A percentile compares a stretch with the other conserved stretches of the same genome.
Evolutionary conservation across 1,140 invertebrate species (phyloP).

Genomic region (Drosophila elegans): DNA sequence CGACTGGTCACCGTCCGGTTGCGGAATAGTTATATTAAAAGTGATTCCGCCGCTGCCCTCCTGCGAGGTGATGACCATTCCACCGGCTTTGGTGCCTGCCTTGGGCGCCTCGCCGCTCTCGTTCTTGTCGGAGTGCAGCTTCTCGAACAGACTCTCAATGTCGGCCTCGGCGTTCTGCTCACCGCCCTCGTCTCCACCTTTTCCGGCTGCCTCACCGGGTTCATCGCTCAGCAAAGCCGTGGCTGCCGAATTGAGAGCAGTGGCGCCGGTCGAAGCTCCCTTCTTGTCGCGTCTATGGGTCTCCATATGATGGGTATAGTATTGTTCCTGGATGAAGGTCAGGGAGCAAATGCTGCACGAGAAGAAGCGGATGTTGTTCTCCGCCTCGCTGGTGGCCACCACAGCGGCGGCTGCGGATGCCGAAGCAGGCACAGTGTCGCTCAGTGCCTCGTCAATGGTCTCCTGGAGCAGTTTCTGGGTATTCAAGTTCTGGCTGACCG

Average conservation of each 20-base stretch:
- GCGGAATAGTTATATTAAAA: constrained; percentile 84
- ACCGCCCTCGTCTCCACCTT: constrained; percentile 40
- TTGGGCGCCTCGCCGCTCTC: constrained; percentile 57
- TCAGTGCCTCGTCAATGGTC: constrained; percentile 83
- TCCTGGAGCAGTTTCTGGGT: constrained; percentile 84
- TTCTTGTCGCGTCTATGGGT: constrained; percentile 80
- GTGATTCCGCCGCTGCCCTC: constrained; percentile 83
- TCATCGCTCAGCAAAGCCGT: constrained; percentile 76
- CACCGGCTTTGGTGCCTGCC: constrained; percentile 44
- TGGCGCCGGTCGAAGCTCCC: constrained; percentile 31
- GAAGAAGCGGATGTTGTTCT: constrained; percentile 83
- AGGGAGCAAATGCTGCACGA: constrained; percentile 84
- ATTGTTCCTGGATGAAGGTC: constrained; percentile 84
- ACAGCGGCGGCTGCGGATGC: constrained; percentile 36
- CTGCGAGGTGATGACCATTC: constrained; percentile 83
- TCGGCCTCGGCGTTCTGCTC: constrained; percentile 76
- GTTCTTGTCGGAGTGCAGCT: constrained; percentile 83
- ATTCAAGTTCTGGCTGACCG: constrained; percentile 65
- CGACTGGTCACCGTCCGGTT: constrained; percentile 68
- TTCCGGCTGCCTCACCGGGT: constrained; percentile 36
- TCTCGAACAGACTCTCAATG: constrained; percentile 84
- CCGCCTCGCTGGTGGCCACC: constrained; percentile 56
- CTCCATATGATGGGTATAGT: constrained; percentile 85
- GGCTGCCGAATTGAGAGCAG: constrained; percentile 64
- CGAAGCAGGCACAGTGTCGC: constrained; percentile 64